These are phyloP conservation scores for Pammene fasciana DNA, from an alignment of 2,888 invertebrate species.

Conservation along the genomic window DNA sequence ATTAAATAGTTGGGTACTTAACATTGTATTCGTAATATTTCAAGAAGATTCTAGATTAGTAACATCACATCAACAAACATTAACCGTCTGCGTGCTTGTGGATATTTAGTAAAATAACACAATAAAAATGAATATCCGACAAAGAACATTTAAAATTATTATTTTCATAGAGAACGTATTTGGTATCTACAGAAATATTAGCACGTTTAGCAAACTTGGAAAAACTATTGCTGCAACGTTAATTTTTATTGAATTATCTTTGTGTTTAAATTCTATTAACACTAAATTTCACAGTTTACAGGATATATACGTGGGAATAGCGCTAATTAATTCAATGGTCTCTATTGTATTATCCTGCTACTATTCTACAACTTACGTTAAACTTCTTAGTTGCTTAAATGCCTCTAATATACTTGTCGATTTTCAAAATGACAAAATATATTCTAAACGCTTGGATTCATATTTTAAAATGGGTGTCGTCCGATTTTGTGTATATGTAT, in stretches of 20 bases:
- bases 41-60: too few species aligned
- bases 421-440: neutral
- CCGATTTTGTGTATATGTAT: neutral
- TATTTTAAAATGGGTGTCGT: neutral
- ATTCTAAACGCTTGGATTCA: neutral
- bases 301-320: neutral
- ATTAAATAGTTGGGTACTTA: too few species aligned
- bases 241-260: neutral
- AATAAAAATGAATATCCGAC: neutral
- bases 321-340: neutral
- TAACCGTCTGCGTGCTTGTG: too few species aligned
- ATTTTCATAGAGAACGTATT: conserved; percentile 2
- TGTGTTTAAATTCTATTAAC: neutral
- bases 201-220: neutral
- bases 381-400: neutral
- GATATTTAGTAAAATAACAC: neutral
- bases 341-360: conserved; percentile 4
- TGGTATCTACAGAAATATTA: conserved; percentile 2
- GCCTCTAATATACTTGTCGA: neutral
- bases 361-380: neutral
- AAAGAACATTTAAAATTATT: neutral
- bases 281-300: neutral
- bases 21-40: too few species aligned
- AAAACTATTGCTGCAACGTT: neutral
- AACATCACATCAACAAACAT: neutral